Percentiles rank a stretch among this genome's conserved stretches.
These are phyloP conservation scores for Heliconius hewitsoni DNA, from an alignment of 1,140 invertebrate genomes.

Conservation along the genomic window DNA sequence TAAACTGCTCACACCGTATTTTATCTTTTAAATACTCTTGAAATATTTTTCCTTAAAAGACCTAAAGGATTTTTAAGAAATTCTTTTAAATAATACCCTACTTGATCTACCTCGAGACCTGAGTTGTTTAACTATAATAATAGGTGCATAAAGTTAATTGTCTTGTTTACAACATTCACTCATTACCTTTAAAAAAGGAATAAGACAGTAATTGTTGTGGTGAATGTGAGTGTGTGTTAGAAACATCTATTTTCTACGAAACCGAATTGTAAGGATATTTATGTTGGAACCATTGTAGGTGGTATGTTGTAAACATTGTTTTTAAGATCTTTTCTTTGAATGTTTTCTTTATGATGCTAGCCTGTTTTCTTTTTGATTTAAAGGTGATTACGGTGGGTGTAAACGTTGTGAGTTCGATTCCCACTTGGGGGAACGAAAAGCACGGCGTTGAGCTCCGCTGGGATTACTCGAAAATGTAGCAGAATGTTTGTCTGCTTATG, in stretches of 20 bases:
- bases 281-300: constrained; percentile 1
- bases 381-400: too few species aligned
- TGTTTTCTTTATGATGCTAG: not conserved
- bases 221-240: not conserved
- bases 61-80: not conserved
- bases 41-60: not conserved
- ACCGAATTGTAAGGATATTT: constrained; percentile 1
- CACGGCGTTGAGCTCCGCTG: too few species aligned
- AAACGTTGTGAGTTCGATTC: too few species aligned
- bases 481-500: too few species aligned
- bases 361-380: not conserved
- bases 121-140: not conserved
- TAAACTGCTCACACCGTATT: too few species aligned
- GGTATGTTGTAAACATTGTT: constrained; percentile 22
- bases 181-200: constrained; percentile 11
- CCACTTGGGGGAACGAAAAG: too few species aligned
- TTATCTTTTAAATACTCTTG: too few species aligned
- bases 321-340: not conserved
- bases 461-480: too few species aligned
- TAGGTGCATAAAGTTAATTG: constrained; percentile 17
- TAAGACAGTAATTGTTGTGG: not conserved
- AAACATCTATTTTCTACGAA: constrained; percentile 25
- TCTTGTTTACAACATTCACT: constrained; percentile 18
- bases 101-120: not conserved
- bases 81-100: not conserved